These are phyloP conservation scores for Chironomus striatipennis DNA, from an alignment of 1,140 invertebrate species.

Conservation along the genomic window DNA sequence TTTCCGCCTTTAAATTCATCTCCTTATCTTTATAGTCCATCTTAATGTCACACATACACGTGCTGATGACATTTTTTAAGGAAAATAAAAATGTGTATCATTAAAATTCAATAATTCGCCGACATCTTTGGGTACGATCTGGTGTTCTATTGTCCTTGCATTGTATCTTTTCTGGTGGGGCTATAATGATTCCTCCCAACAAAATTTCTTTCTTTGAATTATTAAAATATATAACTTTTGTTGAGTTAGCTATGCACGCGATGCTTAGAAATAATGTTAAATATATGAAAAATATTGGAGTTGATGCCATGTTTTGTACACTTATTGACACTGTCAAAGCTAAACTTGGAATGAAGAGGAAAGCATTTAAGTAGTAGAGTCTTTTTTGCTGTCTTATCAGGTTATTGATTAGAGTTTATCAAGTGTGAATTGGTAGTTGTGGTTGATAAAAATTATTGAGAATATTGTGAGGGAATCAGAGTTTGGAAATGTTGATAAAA, in stretches of 20 bases:
- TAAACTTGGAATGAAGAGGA: neutral
- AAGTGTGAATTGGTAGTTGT: too few relatives aligned
- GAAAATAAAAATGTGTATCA: neutral
- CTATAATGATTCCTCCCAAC: neutral
- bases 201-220: neutral
- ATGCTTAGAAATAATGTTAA: neutral
- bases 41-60: neutral
- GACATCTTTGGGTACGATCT: neutral
- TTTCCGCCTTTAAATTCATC: constrained; percentile 13
- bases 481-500: too few relatives aligned
- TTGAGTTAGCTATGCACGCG: neutral
- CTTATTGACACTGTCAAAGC: neutral
- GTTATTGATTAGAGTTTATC: too few relatives aligned
- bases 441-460: too few relatives aligned
- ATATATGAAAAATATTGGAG: constrained; percentile 6
- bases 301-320: neutral
- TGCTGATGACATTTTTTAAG: neutral
- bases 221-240: neutral
- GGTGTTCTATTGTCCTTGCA: neutral
- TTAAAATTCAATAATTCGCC: neutral
- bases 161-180: neutral
- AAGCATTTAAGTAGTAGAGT: too few relatives aligned
- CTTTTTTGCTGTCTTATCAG: too few relatives aligned
- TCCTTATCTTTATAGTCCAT: neutral
- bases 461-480: too few relatives aligned